Conservation (phyloP, 2,113 vertebrate species). For the Periophthalmus modestus region DNA sequence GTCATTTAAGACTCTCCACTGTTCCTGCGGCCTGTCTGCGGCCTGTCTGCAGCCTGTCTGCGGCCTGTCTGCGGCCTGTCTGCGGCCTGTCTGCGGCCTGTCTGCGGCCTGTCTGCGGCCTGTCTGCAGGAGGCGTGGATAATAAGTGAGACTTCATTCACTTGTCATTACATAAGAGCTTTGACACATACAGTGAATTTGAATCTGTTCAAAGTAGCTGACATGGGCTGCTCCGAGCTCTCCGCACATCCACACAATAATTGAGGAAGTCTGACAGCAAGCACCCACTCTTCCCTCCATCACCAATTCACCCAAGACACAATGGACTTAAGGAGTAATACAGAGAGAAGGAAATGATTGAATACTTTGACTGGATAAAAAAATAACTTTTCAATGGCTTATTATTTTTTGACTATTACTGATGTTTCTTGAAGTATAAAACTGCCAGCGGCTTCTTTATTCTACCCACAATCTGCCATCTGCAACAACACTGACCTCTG, state of each 20-base stretch:
- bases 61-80: not conserved
- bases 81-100: not conserved
- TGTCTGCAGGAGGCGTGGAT: not conserved
- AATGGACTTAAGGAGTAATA: not conserved
- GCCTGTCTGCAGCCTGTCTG: not conserved
- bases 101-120: not conserved
- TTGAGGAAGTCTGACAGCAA: not conserved
- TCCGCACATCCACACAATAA: not conserved
- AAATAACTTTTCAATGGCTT: not conserved
- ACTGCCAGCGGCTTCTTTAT: not conserved
- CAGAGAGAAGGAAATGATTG: not conserved
- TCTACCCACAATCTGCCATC: not conserved
- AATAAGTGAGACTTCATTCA: not conserved
- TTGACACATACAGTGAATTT: not conserved
- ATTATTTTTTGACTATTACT: not conserved
- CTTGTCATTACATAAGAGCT: not conserved
- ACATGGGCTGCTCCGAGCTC: not conserved
- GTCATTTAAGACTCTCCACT: not conserved
- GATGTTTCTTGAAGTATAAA: not conserved
- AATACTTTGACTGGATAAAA: not conserved
- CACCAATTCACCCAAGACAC: not conserved
- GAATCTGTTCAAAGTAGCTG: constrained; percentile 1
- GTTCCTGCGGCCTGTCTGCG: too few species aligned
- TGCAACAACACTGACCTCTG: too few species aligned
- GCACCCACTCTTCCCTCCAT: not conserved